Evolutionary conservation across 2,888 invertebrate genomes (phyloP).

Genomic region (Drosophila recens): DNA sequence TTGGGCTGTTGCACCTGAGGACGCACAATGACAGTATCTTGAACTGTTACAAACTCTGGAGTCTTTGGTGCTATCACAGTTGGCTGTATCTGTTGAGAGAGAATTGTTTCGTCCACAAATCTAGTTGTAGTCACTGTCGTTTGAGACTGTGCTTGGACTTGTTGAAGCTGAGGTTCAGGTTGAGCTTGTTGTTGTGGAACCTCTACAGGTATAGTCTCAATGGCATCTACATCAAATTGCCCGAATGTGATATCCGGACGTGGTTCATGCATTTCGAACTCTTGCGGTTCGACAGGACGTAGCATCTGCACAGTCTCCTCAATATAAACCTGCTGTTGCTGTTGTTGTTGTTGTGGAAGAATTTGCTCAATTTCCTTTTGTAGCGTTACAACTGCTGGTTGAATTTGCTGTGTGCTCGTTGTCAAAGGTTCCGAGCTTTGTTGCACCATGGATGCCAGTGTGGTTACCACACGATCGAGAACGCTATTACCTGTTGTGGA

Average conservation of each 20-base stretch:
- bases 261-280: slow-evolving; percentile 75
- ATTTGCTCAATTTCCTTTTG: slow-evolving; percentile 6
- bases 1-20: slow-evolving; percentile 56
- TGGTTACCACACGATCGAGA: slow-evolving; percentile 71
- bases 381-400: slow-evolving; percentile 36
- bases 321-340: slow-evolving; percentile 50
- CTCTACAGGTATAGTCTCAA: slow-evolving; percentile 78
- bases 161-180: slow-evolving; percentile 18
- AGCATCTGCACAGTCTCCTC: slow-evolving; percentile 69
- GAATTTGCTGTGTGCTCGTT: slow-evolving; percentile 66
- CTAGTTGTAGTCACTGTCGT: slow-evolving; percentile 38
- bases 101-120: slow-evolving; percentile 50
- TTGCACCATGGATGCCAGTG: slow-evolving; percentile 73
- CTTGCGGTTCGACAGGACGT: slow-evolving; percentile 72
- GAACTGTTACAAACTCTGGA: slow-evolving; percentile 25
- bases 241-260: slow-evolving; percentile 83
- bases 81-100: slow-evolving; percentile 52
- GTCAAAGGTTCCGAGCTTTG: slow-evolving; percentile 66
- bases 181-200: slow-evolving; percentile 18
- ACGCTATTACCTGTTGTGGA: slow-evolving; percentile 64
- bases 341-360: slow-evolving; percentile 33
- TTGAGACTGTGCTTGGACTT: slow-evolving; percentile 16
- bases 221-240: slow-evolving; percentile 83
- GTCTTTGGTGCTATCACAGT: slow-evolving; percentile 55
- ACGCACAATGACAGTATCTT: slow-evolving; percentile 37